Base-by-base conservation (phyloP, 2,888 invertebrate species). In the Eupithecia subumbrata region DNA sequence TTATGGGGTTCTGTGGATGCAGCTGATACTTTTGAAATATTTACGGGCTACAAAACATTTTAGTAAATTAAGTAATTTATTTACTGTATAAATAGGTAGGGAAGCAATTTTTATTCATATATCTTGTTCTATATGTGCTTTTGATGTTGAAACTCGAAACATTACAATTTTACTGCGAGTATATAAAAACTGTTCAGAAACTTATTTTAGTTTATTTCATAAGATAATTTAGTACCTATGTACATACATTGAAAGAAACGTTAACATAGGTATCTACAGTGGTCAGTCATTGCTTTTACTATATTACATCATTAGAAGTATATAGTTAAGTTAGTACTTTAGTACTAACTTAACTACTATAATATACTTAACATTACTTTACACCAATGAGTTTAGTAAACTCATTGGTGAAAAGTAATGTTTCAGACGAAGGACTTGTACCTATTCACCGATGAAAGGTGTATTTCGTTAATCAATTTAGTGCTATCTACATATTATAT, bases 1-100 rank as follows among this genome's bases (percentile, higher is more conserved):
- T 48, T 67, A 72, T 72, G 45, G n/a, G 14, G 69, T 56, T 34
- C 14, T 22, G 12, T 71, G 60, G 40, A 43, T 68, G 40, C 22
- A 68, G 34, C 7, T 64, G 40, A 68, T 37, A 68, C 25, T 22
- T 67, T 37, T 40, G 25, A 68, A 68, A 68, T 40, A 68, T 68
- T 68, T 68, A 67, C 66, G 25, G 25, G 12, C 56, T 12, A 52
- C 22, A 22, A 56, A 56, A 56, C 22, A 12, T 22, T 56, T 60
- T 60, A 12, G 60, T 25, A 5, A 60, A 60, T 56, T 60, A 60
- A 60, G 60, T 60, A 25, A 60, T 60, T 60, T 60, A 5, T 25
- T 12, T 1, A 25, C 22, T 60, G 60, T 25, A 60, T 60, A 25
- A 60, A 56, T 56, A 56, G 8, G 52, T 52, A 52, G 52, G 22